Evolutionary conservation across 2,888 invertebrate genomes (phyloP).

Genomic region (Fabriciana adippe): DNA sequence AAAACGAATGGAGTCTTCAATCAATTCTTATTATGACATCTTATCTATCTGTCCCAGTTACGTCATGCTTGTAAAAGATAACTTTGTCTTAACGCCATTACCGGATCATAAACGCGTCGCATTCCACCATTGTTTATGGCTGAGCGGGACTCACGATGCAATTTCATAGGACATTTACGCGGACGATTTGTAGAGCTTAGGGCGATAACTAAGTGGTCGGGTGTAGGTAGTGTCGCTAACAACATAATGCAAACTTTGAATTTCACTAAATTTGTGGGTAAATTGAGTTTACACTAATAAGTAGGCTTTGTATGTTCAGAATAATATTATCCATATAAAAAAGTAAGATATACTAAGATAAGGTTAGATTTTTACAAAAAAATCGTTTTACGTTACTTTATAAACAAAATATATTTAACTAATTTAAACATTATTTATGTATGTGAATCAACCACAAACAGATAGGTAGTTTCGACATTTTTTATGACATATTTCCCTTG

Average conservation of each 20-base stretch:
- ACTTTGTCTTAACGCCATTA: slow-evolving; percentile 65
- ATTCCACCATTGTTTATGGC: slow-evolving; percentile 67
- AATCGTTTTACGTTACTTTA: too few species aligned
- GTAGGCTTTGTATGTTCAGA: too few species aligned
- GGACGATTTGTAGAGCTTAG: slow-evolving; percentile 65
- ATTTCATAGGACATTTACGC: slow-evolving; percentile 73
- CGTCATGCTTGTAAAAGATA: slow-evolving; percentile 29
- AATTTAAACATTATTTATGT: slow-evolving; percentile 10
- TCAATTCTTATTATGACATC: slow-evolving; percentile 9
- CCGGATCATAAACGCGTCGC: slow-evolving; percentile 71
- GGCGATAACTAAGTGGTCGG: slow-evolving; percentile 61
- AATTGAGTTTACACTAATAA: too few species aligned
- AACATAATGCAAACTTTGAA: slow-evolving; percentile 39
- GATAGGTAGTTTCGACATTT: slow-evolving; percentile 1
- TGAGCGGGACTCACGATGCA: slow-evolving; percentile 75
- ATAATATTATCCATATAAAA: too few species aligned
- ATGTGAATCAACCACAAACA: slow-evolving; percentile 3
- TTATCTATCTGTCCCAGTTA: slow-evolving; percentile 2
- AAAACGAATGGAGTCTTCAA: not conserved
- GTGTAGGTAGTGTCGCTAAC: slow-evolving; percentile 55
- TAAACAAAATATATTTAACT: not conserved
- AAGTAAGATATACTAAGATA: not conserved
- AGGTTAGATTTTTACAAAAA: not conserved
- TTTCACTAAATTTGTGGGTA: not conserved
- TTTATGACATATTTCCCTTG: slow-evolving; percentile 58